These are phyloP conservation scores for Selenia dentaria DNA, from an alignment of 2,888 invertebrate genomes.

Conservation along the genomic window DNA sequence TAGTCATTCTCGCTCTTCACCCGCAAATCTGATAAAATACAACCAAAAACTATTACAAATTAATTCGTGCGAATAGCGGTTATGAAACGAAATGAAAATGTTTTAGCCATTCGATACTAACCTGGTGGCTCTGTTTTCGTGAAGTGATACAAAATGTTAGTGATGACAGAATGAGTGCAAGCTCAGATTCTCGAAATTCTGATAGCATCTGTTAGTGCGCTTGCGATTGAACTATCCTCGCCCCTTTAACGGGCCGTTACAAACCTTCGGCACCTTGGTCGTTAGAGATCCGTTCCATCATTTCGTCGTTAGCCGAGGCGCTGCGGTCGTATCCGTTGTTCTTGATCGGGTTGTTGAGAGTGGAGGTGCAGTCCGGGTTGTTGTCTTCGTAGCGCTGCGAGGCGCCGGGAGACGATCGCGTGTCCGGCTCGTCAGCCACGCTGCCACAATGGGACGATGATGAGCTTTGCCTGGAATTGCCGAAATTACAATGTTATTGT, in stretches of 20 bases:
- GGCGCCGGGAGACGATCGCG: constrained; percentile 78
- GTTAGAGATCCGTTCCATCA: constrained; percentile 75
- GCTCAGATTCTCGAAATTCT: constrained; percentile 2
- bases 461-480: constrained; percentile 76
- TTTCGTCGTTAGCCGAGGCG: constrained; percentile 71
- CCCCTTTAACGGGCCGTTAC: constrained; percentile 34
- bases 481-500: too few relatives aligned
- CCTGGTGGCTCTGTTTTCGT: constrained; percentile 14
- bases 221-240: constrained; percentile 18
- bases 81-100: constrained; percentile 13
- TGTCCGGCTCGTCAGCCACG: constrained; percentile 78
- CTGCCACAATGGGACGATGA: constrained; percentile 82
- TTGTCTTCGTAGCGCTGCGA: constrained; percentile 74
- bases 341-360: constrained; percentile 73
- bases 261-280: constrained; percentile 83
- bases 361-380: constrained; percentile 76
- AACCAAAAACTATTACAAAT: background rate
- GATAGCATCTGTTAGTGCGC: constrained; percentile 18
- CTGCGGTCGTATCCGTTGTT: constrained; percentile 82
- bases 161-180: constrained; percentile 19
- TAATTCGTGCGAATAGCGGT: background rate
- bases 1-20: constrained; percentile 88
- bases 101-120: constrained; percentile 17
- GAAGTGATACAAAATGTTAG: constrained; percentile 13
- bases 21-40: constrained; percentile 88